These are phyloP conservation scores for Apogon hyalosoma DNA, from an alignment of 2,797 vertebrate genomes.

Conservation along the genomic window DNA sequence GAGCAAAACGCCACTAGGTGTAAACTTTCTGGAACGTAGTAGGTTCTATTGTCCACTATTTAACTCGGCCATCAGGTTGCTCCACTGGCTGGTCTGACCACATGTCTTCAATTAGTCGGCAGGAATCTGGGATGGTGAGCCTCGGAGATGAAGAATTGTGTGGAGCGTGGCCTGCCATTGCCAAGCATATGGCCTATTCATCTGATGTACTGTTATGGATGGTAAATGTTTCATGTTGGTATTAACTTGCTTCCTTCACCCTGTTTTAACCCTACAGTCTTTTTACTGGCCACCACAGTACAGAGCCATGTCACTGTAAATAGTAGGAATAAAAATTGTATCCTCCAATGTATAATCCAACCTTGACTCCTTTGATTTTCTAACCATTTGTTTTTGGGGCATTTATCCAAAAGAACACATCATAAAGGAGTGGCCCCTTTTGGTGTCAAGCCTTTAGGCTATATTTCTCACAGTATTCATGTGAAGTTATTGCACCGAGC, in stretches of 20 bases:
- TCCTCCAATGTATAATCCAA: conserved; percentile 10
- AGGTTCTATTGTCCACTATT: conserved; percentile 51
- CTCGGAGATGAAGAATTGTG: conserved; percentile 68
- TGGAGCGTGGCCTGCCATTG: conserved; percentile 61
- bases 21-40: background rate
- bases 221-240: conserved; percentile 65
- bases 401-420: conserved; percentile 27
- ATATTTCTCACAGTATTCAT: background rate
- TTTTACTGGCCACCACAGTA: background rate
- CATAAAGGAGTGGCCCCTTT: conserved; percentile 12
- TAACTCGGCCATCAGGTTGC: conserved; percentile 32
- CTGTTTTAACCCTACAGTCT: conserved; percentile 3
- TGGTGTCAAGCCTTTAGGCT: background rate
- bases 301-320: conserved; percentile 23
- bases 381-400: conserved; percentile 2
- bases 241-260: conserved; percentile 51
- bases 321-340: conserved; percentile 8
- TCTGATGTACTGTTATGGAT: conserved; percentile 72
- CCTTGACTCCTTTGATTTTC: conserved; percentile 30
- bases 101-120: conserved; percentile 75
- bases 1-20: conserved; percentile 3
- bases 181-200: conserved; percentile 67
- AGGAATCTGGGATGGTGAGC: conserved; percentile 63
- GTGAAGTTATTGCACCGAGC: conserved; percentile 19
- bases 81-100: conserved; percentile 64